Conservation (phyloP, 1,140 invertebrate genomes). For the Ridgeia piscesae region DNA sequence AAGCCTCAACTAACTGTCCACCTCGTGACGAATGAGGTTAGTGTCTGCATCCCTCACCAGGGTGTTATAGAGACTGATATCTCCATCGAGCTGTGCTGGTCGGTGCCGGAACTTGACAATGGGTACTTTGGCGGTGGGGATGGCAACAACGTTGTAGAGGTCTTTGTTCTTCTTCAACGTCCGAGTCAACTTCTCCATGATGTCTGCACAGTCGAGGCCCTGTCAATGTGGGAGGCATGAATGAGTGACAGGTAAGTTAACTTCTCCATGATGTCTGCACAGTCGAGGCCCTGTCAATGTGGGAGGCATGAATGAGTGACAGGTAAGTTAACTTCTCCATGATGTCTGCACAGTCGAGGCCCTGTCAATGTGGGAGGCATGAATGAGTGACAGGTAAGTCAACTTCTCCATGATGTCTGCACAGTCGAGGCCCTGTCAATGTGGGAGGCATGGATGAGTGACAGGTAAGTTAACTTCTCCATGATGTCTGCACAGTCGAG, state of each 20-base stretch:
- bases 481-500: too few species aligned
- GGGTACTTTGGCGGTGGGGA: conserved; percentile 69
- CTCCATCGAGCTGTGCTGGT: conserved; percentile 61
- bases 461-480: too few species aligned
- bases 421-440: too few species aligned
- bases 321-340: too few species aligned
- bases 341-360: too few species aligned
- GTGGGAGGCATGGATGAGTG: too few species aligned
- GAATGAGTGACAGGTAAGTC: too few species aligned
- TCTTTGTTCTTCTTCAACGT: conserved; percentile 54
- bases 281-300: conserved; percentile 49
- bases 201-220: conserved; percentile 52
- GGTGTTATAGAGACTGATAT: conserved; percentile 68
- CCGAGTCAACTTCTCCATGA: conserved; percentile 58
- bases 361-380: too few species aligned
- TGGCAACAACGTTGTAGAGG: conserved; percentile 61
- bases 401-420: too few species aligned
- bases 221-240: conserved; percentile 28
- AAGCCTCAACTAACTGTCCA: neutral
- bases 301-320: too few species aligned
- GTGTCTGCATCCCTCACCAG: conserved; percentile 50
- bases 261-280: conserved; percentile 55
- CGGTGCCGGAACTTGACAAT: conserved; percentile 66
- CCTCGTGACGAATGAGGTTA: neutral
- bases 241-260: conserved; percentile 46